Evolutionary conservation across 2,113 vertebrate genomes (phyloP), one percentile per base, ranked within the genome.

Genomic region (Miniopterus natalensis): DNA sequence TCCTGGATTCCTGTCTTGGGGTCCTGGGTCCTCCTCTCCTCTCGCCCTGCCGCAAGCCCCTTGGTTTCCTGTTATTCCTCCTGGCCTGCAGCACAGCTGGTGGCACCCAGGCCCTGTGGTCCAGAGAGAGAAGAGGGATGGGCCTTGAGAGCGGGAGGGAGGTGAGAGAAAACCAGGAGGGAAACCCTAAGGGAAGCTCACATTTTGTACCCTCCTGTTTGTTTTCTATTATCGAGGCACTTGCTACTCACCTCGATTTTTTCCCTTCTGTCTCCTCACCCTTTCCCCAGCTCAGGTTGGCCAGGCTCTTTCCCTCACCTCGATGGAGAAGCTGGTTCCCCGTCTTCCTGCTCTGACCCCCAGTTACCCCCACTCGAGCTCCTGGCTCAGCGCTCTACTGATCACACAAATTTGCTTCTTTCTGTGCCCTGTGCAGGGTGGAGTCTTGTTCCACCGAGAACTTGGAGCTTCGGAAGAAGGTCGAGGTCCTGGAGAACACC

Each of bases 371-470:
- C 31, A 0, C 25, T 25, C 4, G 5, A 27, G 63, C 18, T 51
- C 21, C 55, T 10, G 31, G 10, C 20, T 89, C 59, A 6, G 36
- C 7, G 31, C 59, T 80, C 40, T 15, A 11, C 29, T 36, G 49
- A 77, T 20, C 42, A 17, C 42, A 47, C 27, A 3, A 1, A 1
- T 29, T 66, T 31, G 47, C 68, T 83, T 70, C 15, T 65, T 4
- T 49, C 65, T 87, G 36, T 53, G 29, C 92, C 86, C 90, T 90
- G 47, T 61, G 75, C 98, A 99, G 99, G 98, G 99, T 99, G 97
- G 99, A 99, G 98, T 99, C 98, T 29, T 99, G 99, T 97, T 99
- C 99, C 86, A 99, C 99, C 7, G 99, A 99, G 98, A 99, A 99
- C 97, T 98, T 97, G 71, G 99, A 99, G 95, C 98, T 99, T 68